These are phyloP conservation scores for Hippocampus mohnikei DNA, from an alignment of 2,113 vertebrate species.

Conservation along the genomic window DNA sequence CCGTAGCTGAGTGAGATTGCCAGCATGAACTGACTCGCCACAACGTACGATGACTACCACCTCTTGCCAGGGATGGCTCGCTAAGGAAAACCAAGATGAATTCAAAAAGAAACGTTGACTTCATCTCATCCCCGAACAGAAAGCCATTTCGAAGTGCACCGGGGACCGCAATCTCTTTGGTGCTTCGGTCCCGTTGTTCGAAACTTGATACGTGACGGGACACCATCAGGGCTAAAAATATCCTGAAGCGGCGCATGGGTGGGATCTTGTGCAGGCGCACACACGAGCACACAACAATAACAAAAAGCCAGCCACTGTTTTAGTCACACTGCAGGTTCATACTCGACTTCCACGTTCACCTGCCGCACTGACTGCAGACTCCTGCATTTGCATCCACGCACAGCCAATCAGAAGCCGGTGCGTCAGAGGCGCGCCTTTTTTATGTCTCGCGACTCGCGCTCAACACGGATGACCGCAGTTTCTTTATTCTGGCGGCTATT, in stretches of 20 bases:
- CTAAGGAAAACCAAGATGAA: constrained; percentile 48
- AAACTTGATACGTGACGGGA: constrained; percentile 48
- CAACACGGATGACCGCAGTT: neutral
- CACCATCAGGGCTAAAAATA: constrained; percentile 72
- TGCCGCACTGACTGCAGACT: neutral
- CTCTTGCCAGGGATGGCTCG: constrained; percentile 45
- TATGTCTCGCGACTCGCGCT: neutral
- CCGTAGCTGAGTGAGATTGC: no score
- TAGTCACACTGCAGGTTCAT: neutral
- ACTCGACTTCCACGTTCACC: neutral
- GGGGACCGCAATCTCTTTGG: neutral
- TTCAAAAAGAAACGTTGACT: constrained; percentile 22
- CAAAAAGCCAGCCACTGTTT: neutral
- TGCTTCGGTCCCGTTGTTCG: constrained; percentile 28
- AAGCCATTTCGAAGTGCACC: neutral
- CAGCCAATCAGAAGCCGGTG: constrained; percentile 49
- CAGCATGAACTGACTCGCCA: no score
- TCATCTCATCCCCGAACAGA: constrained; percentile 45
- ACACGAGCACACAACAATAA: neutral
- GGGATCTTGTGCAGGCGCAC: constrained; percentile 29
- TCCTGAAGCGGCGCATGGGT: constrained; percentile 59
- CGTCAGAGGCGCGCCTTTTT: constrained; percentile 54
- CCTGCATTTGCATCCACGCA: neutral
- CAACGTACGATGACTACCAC: constrained; percentile 31
- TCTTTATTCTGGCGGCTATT: neutral